A percentile compares a stretch with the other conserved stretches of the same genome.
These are phyloP conservation scores for Cecidostiba fungosa DNA, from an alignment of 2,888 invertebrate genomes.

Conservation along the genomic window DNA sequence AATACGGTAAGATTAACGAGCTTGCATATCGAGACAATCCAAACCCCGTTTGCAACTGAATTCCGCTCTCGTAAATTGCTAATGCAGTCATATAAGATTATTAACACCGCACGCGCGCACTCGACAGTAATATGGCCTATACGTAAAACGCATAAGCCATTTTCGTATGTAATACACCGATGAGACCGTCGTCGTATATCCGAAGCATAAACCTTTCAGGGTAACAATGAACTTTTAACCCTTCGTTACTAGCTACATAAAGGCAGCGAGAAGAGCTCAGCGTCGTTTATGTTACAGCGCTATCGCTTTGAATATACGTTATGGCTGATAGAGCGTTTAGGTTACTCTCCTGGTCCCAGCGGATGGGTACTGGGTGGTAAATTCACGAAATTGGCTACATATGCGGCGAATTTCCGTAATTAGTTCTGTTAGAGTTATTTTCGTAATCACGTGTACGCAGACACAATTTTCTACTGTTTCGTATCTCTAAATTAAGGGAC, in stretches of 20 bases:
- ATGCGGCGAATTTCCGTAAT: background rate
- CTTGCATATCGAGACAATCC: too few species aligned
- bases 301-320: constrained; percentile 30
- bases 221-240: constrained; percentile 30
- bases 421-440: background rate
- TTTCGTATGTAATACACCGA: background rate
- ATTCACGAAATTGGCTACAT: constrained; percentile 18
- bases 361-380: background rate
- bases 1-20: too few species aligned
- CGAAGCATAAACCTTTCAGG: background rate
- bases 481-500: background rate
- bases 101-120: background rate
- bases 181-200: background rate
- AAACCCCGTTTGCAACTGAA: background rate
- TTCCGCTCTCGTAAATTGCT: background rate
- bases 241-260: constrained; percentile 18
- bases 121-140: background rate
- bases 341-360: background rate
- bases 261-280: background rate
- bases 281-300: constrained; percentile 10
- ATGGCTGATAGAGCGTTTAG: constrained; percentile 11
- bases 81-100: background rate
- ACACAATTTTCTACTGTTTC: background rate
- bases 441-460: background rate
- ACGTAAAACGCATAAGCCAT: background rate